These are phyloP conservation scores for Acronicta psi DNA, from an alignment of 2,888 invertebrate species.

Conservation along the genomic window DNA sequence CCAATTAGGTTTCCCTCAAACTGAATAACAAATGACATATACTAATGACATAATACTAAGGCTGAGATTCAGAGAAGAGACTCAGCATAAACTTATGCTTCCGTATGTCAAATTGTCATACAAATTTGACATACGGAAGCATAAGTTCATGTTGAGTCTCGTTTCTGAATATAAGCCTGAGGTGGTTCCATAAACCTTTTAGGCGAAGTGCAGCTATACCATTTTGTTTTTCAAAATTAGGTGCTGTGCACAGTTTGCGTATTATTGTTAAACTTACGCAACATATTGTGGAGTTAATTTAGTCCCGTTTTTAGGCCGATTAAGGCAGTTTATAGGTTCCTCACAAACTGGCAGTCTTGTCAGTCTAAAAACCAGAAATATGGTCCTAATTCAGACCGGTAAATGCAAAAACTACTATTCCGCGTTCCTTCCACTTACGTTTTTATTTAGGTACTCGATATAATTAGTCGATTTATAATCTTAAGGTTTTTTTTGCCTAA, in stretches of 20 bases:
- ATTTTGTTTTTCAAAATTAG: not conserved
- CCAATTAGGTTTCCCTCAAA: not conserved
- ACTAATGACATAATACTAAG: too few species aligned
- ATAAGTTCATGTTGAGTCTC: too few species aligned
- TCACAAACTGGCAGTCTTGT: slow-evolving; percentile 6
- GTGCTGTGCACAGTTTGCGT: slow-evolving; percentile 18
- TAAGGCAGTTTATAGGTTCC: slow-evolving; percentile 1
- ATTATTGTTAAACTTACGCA: slow-evolving; percentile 28
- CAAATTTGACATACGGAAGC: too few species aligned
- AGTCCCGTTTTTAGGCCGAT: slow-evolving; percentile 28
- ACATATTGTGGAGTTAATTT: slow-evolving; percentile 21
- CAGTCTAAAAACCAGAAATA: slow-evolving; percentile 26
- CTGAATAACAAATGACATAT: too few species aligned
- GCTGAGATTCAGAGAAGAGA: too few species aligned
- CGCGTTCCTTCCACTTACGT: not conserved
- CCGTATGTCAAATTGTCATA: too few species aligned
- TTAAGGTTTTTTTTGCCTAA: too few species aligned
- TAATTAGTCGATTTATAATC: slow-evolving; percentile 6
- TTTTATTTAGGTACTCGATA: slow-evolving; percentile 3
- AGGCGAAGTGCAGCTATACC: slow-evolving; percentile 7
- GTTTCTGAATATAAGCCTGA: too few species aligned
- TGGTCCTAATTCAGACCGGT: not conserved
- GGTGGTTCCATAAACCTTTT: not conserved
- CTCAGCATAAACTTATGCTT: too few species aligned
- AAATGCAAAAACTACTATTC: too few species aligned